Conservation (phyloP, 1,140 invertebrate species). For the Branchinecta lindahli region DNA sequence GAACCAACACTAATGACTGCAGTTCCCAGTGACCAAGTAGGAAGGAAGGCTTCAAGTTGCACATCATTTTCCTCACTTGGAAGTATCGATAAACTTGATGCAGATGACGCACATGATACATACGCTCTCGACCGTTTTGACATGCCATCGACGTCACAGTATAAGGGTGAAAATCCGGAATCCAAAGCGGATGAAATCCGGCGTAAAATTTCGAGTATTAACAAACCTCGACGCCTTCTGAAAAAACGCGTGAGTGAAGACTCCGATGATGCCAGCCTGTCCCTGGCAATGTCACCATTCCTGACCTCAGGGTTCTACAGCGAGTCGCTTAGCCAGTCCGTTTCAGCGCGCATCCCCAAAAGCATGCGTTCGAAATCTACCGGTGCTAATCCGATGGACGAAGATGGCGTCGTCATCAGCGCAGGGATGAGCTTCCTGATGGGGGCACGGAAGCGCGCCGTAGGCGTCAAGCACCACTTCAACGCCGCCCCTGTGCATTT, state of each 20-base stretch:
- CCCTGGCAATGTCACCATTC: constrained; percentile 17
- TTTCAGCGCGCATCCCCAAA: constrained; percentile 30
- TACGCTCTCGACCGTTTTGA: no score
- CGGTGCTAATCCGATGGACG: constrained; percentile 31
- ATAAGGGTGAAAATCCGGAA: no score
- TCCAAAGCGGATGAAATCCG: neutral
- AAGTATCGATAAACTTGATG: no score
- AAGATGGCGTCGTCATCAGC: constrained; percentile 58
- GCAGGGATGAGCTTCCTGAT: constrained; percentile 60
- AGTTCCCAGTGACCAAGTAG: no score
- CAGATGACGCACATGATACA: no score
- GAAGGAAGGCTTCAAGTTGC: no score
- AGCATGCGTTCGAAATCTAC: constrained; percentile 37
- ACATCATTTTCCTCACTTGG: no score
- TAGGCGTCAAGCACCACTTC: constrained; percentile 23
- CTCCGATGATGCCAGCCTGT: constrained; percentile 14
- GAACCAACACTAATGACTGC: no score
- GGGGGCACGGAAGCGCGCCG: constrained; percentile 30
- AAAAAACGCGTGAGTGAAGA: neutral
- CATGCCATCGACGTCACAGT: no score
- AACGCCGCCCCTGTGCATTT: constrained; percentile 51
- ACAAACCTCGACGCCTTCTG: neutral
- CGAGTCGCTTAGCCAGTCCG: constrained; percentile 16
- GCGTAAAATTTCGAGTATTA: neutral
- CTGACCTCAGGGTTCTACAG: constrained; percentile 19